Evolutionary conservation across 2,888 invertebrate species (phyloP).

Genomic region (Augiades crinisus): DNA sequence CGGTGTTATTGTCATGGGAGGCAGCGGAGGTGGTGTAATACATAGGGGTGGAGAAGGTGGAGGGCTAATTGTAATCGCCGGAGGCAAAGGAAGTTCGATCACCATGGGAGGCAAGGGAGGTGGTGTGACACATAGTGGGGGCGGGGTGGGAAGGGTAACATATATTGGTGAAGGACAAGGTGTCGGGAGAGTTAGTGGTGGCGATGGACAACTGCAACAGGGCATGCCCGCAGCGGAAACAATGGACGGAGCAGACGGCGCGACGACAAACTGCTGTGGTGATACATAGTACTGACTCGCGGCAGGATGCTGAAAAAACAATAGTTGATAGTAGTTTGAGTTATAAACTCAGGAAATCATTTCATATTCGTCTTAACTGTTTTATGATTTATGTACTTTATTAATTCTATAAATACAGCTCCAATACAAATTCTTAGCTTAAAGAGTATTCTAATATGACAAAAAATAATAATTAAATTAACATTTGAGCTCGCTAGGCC

Average conservation of each 20-base stretch:
- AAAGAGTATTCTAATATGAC: no score
- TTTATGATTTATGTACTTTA: no score
- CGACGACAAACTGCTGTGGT: slow-evolving; percentile 33
- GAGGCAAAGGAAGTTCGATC: slow-evolving; percentile 51
- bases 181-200: slow-evolving; percentile 41
- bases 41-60: slow-evolving; percentile 57
- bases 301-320: slow-evolving; percentile 47
- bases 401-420: no score
- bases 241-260: slow-evolving; percentile 29
- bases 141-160: slow-evolving; percentile 55
- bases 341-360: no score
- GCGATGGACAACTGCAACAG: slow-evolving; percentile 35
- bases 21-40: slow-evolving; percentile 46
- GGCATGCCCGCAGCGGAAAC: slow-evolving; percentile 30
- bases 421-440: no score
- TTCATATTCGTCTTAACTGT: no score
- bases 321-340: no score
- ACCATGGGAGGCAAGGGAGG: slow-evolving; percentile 57
- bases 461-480: no score
- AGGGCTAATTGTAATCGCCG: slow-evolving; percentile 59
- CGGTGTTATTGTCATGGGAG: slow-evolving; percentile 38
- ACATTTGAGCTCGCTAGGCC: no score
- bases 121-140: slow-evolving; percentile 56
- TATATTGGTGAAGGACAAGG: slow-evolving; percentile 53
- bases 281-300: slow-evolving; percentile 57